Base-by-base conservation (phyloP, 2,797 vertebrate species). In the Melanotaenia nigrans region DNA sequence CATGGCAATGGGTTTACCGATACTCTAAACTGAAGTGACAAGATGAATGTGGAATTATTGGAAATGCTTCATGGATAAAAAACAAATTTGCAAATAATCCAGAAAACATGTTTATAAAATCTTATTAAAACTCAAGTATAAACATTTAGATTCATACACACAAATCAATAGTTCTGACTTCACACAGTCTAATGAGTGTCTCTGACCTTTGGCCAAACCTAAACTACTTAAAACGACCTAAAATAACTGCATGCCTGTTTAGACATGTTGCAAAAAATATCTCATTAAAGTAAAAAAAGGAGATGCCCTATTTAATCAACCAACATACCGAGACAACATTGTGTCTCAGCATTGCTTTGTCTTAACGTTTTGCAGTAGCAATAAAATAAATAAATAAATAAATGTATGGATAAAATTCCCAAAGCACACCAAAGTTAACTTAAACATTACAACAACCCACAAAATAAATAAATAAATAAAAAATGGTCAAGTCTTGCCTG, bases 1-100 rank as follows among this genome's bases (percentile, higher is more conserved):
- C 88, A 92, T 92, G 90, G 89, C 60, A 79, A 71, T 7, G 5
- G 81, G 78, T 77, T 51, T 54, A 68, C 60, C n/a, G 68, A 68
- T 57, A 49, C 56, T 61, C 73, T 85, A 58, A 33, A 74, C 0
- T 58, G n/a, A 77, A 13, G 22, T 13, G 12, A 18, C 66, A 28
- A 7, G 61, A 0, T 7, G 57, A 20, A 49, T 11, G 10, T 18
- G 16, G 18, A 71, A 61, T 25, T 25, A 6, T 33, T 3, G 53
- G 0, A 11, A 45, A 12, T 33, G 5, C 5, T 22, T 51, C n/a
- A 51, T 22, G n/a, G n/a, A 51, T 12, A 3, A 51, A 10, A 51
- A 40, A 1, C 45, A 22, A 2, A 11, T 49, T n/a, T 42, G 14
- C 14, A 42, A 42, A 42, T 18, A 42, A 42, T 18, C 40, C 16